phyloP scores from a whole-genome alignment of 1,140 invertebrate species.

The Glossosoma conforme region DNA sequence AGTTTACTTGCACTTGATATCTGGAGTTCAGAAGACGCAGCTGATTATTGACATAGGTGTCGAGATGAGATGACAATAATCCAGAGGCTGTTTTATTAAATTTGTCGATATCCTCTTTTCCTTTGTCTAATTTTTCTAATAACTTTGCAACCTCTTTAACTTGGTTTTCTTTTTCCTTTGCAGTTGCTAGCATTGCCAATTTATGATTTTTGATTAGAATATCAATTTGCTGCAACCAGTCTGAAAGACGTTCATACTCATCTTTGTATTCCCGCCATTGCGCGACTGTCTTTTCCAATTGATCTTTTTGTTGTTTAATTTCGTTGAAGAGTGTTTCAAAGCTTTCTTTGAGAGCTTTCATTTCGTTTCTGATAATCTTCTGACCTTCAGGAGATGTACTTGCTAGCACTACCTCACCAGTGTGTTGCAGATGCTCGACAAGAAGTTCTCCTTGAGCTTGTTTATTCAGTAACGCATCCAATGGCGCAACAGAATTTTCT shows the following conservation, averaged over 20 bases:
- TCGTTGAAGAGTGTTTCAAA: slow-evolving; percentile 83
- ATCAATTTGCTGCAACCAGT: slow-evolving; percentile 92
- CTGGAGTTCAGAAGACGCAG: slow-evolving; percentile 84
- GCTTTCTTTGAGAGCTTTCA: slow-evolving; percentile 74
- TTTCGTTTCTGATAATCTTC: slow-evolving; percentile 77
- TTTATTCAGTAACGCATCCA: slow-evolving; percentile 82
- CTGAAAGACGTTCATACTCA: slow-evolving; percentile 84
- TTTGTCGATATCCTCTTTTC: slow-evolving; percentile 78
- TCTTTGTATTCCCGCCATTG: slow-evolving; percentile 90
- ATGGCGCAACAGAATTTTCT: slow-evolving; percentile 79
- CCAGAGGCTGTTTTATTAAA: slow-evolving; percentile 74
- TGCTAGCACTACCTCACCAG: slow-evolving; percentile 78
- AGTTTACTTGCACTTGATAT: slow-evolving; percentile 84
- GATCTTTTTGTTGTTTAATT: slow-evolving; percentile 77
- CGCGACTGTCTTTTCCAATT: slow-evolving; percentile 73
- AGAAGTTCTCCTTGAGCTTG: slow-evolving; percentile 85
- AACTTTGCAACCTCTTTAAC: slow-evolving; percentile 76
- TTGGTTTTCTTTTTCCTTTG: slow-evolving; percentile 82
- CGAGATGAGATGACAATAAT: slow-evolving; percentile 77
- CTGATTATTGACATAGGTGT: slow-evolving; percentile 89
- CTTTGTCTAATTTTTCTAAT: slow-evolving; percentile 67
- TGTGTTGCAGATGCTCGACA: slow-evolving; percentile 79
- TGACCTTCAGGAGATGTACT: slow-evolving; percentile 76
- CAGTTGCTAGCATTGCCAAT: slow-evolving; percentile 72
- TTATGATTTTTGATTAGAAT: slow-evolving; percentile 88